Conservation (phyloP, 2,113 vertebrate species). For the Ictidomys tridecemlineatus region DNA sequence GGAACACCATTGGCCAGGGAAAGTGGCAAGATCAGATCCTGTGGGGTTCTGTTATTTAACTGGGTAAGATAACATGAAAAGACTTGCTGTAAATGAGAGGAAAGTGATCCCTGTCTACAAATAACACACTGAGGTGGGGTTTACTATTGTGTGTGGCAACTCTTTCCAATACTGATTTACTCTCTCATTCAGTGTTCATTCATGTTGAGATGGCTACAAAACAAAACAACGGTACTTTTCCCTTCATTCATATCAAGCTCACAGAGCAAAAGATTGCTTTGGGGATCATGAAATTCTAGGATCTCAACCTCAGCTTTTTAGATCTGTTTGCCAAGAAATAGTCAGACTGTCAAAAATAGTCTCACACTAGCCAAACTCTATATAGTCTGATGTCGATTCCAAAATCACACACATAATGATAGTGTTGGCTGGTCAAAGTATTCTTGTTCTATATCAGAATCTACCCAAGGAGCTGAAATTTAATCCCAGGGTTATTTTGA, state of each 20-base stretch:
- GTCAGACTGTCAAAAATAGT: background rate
- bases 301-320: background rate
- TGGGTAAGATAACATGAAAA: background rate
- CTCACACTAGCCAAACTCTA: background rate
- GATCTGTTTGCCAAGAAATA: background rate
- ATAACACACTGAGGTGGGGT: background rate
- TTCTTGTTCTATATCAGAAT: background rate
- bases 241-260: background rate
- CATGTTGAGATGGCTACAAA: background rate
- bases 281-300: background rate
- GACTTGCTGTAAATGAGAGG: background rate
- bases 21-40: background rate
- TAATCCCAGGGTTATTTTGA: background rate
- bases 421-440: background rate
- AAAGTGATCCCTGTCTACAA: background rate
- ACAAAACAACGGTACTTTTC: background rate
- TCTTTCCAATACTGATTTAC: background rate
- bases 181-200: background rate
- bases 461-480: slow-evolving; percentile 1
- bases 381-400: background rate
- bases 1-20: background rate
- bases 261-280: background rate
- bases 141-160: background rate
- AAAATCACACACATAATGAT: background rate
- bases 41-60: background rate